phyloP scores from a whole-genome alignment of 1,140 invertebrate genomes.

The Panonychus citri region DNA sequence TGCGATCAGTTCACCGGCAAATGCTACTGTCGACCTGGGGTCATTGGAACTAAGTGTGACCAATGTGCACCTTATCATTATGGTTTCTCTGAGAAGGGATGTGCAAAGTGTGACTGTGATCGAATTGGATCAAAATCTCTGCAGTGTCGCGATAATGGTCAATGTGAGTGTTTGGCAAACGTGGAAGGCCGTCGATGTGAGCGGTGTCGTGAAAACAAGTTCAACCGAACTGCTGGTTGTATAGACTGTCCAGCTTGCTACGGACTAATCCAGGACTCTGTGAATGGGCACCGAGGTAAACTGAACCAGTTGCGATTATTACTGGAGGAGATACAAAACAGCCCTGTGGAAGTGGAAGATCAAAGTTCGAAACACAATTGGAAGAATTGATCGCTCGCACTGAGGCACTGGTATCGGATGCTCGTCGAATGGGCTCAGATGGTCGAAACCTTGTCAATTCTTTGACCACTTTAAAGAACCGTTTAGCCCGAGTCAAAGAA shows the following conservation, averaged over 20 bases:
- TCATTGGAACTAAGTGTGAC: constrained; percentile 61
- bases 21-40: constrained; percentile 58
- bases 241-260: constrained; percentile 73
- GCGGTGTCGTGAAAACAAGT: constrained; percentile 76
- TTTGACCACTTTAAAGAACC: constrained; percentile 38
- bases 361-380: constrained; percentile 51
- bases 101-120: constrained; percentile 65
- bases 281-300: constrained; percentile 49
- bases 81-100: constrained; percentile 64
- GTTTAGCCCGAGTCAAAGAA: constrained; percentile 36
- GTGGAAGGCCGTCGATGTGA: constrained; percentile 61
- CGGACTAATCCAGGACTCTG: constrained; percentile 66
- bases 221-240: constrained; percentile 56
- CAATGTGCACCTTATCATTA: constrained; percentile 60
- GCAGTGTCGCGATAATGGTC: constrained; percentile 45
- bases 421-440: constrained; percentile 32
- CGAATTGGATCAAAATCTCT: constrained; percentile 41
- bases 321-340: constrained; percentile 38
- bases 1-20: constrained; percentile 48
- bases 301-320: constrained; percentile 43
- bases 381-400: constrained; percentile 43
- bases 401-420: constrained; percentile 39
- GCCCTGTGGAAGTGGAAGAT: constrained; percentile 58
- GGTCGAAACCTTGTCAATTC: constrained; percentile 35
- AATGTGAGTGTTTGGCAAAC: constrained; percentile 67